These are phyloP conservation scores for Dorcus parallelipipedus DNA, from an alignment of 2,888 invertebrate species.

Conservation along the genomic window DNA sequence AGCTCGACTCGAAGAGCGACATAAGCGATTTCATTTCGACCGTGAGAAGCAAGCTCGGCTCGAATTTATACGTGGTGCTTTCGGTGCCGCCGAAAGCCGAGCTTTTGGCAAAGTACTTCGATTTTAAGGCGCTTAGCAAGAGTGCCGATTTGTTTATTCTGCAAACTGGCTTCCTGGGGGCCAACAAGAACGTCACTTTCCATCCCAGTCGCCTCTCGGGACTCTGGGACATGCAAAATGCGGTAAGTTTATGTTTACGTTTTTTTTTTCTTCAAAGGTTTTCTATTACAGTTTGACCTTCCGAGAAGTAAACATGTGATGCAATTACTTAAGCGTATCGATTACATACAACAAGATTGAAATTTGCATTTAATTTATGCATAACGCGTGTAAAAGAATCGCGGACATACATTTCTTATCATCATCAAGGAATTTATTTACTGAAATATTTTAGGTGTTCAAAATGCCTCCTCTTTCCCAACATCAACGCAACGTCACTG, in stretches of 20 bases:
- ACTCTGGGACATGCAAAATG: conserved; percentile 73
- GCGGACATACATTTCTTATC: too few relatives aligned
- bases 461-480: too few relatives aligned
- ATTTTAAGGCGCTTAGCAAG: conserved; percentile 63
- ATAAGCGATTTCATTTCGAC: conserved; percentile 55
- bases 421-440: too few relatives aligned
- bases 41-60: conserved; percentile 47
- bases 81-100: conserved; percentile 64
- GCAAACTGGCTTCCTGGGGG: conserved; percentile 64
- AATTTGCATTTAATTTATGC: too few relatives aligned
- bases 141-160: conserved; percentile 65
- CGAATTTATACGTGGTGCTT: conserved; percentile 57
- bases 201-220: conserved; percentile 74
- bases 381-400: too few relatives aligned
- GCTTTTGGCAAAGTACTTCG: conserved; percentile 67
- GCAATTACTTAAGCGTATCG: too few relatives aligned
- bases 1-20: conserved; percentile 41
- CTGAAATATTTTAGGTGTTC: too few relatives aligned
- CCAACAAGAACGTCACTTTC: conserved; percentile 65
- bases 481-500: too few relatives aligned
- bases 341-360: too few relatives aligned
- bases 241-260: conserved; percentile 51
- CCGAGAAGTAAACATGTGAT: too few relatives aligned
- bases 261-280: neutral
- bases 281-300: too few relatives aligned